Evolutionary conservation across 2,113 vertebrate species (phyloP).

Genomic region (Macroglossus sobrinus): DNA sequence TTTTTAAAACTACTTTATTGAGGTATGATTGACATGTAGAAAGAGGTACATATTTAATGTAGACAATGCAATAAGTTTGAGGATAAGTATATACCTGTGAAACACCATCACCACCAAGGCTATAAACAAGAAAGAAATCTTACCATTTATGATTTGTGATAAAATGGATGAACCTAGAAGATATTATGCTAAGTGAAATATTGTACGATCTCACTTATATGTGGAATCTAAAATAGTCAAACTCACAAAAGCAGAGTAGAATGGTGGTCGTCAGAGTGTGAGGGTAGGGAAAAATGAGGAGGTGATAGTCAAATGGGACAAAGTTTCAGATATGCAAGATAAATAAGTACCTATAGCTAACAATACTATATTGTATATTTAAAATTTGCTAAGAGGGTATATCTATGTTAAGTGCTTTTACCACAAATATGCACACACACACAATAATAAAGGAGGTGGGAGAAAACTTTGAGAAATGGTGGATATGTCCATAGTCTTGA

Average conservation of each 20-base stretch:
- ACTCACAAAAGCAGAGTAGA: neutral
- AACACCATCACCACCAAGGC: neutral
- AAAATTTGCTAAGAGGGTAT: neutral
- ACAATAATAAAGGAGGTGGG: neutral
- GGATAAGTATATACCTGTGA: neutral
- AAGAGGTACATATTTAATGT: neutral
- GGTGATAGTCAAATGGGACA: neutral
- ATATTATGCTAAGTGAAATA: neutral
- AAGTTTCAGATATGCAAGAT: neutral
- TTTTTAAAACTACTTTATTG: neutral
- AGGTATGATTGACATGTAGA: neutral
- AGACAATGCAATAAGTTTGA: neutral
- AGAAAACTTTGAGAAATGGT: neutral
- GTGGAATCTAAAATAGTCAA: neutral
- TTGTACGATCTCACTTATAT: neutral
- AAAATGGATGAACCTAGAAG: neutral
- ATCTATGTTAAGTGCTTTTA: neutral
- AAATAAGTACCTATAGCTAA: neutral
- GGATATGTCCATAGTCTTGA: neutral
- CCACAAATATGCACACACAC: neutral
- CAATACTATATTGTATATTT: neutral
- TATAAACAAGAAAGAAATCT: neutral
- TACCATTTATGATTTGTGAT: neutral
- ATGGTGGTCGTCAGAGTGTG: neutral
- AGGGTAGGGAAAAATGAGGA: neutral